phyloP scores from a whole-genome alignment of 2,797 vertebrate species.

The Cryptoprocta ferox region DNA sequence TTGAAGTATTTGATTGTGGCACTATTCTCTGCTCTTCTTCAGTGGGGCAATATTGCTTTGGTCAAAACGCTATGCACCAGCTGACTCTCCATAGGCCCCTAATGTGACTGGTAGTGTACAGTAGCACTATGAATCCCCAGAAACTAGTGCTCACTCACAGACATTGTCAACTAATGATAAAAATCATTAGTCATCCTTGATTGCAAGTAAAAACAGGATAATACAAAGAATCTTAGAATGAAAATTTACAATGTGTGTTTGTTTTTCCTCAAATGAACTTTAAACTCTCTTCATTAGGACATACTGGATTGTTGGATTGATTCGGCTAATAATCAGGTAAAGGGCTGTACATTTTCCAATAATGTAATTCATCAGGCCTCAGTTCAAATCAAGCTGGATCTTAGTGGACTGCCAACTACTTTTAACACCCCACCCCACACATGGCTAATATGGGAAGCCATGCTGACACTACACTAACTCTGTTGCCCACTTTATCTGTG shows the following conservation, averaged over 20 bases:
- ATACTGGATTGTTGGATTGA: background rate
- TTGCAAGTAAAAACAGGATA: background rate
- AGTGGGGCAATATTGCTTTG: background rate
- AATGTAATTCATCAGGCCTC: background rate
- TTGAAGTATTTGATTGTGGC: conserved; percentile 1
- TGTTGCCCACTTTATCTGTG: background rate
- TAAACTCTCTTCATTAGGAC: background rate
- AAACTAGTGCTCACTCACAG: background rate
- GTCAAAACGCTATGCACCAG: background rate
- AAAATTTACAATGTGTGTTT: background rate
- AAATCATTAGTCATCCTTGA: background rate
- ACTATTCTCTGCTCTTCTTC: background rate
- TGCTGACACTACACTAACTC: background rate
- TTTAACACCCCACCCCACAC: background rate
- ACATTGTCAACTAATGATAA: background rate
- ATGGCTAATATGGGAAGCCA: background rate
- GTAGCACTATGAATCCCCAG: background rate
- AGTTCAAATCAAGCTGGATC: background rate
- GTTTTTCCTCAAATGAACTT: background rate
- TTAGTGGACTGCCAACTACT: background rate
- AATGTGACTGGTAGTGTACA: background rate
- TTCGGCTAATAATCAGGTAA: background rate
- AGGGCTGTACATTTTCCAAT: background rate
- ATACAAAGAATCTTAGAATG: background rate
- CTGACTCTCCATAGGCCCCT: background rate